Conservation (phyloP, 2,113 vertebrate species). For the Raphicerus campestris region DNA sequence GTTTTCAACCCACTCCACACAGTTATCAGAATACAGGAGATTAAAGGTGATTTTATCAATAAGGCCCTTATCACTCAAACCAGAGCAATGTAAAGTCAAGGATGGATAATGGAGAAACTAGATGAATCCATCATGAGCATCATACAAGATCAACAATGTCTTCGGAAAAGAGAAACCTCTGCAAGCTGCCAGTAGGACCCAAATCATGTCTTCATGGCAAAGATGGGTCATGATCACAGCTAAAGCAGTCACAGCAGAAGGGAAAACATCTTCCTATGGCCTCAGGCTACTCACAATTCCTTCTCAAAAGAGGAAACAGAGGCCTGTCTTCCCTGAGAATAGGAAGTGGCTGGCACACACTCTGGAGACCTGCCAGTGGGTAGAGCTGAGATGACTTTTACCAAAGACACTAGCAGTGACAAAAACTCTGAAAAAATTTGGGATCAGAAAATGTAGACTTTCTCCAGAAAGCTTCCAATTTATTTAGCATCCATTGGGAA, state of each 20-base stretch:
- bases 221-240: background rate
- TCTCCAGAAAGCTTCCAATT: background rate
- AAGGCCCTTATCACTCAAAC: background rate
- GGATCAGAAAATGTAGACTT: background rate
- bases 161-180: background rate
- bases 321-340: background rate
- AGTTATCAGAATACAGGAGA: background rate
- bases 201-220: background rate
- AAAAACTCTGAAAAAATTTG: background rate
- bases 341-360: background rate
- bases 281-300: background rate
- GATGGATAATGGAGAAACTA: background rate
- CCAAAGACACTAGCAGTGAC: background rate
- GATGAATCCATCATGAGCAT: background rate
- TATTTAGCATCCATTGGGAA: background rate
- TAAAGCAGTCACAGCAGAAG: background rate
- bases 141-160: background rate
- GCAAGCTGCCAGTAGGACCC: background rate
- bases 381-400: background rate
- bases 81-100: background rate
- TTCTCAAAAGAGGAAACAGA: background rate
- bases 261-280: background rate
- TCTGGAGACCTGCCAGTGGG: background rate
- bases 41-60: background rate
- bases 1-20: background rate